Evolutionary conservation across 2,888 invertebrate genomes (phyloP), one percentile per base, ranked within the genome.

Genomic region (Limnephilus rhombicus): DNA sequence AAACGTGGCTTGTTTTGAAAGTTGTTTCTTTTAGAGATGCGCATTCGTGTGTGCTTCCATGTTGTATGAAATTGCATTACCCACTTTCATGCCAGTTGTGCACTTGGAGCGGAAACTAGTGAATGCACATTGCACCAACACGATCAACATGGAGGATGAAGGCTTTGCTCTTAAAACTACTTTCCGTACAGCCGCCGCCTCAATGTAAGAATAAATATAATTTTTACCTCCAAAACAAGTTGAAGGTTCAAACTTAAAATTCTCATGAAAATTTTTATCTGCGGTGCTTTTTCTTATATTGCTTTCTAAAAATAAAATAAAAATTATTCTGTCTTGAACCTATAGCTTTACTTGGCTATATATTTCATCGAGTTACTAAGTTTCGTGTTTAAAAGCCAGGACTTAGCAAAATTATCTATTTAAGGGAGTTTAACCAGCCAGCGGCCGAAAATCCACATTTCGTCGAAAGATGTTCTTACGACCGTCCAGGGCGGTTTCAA

Each of bases 21-120:
- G 89, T 89, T 91, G 29, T 83, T 92, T 85, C 89, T 90, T 92
- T 83, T 85, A 86, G 90, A 92, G 92, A 89, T 90, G 90, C 92
- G 90, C 90, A 90, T 49, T 86, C 90, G 53, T 80, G 91, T 88
- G 90, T 80, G 83, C 91, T 49, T 92, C 82, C 82, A 82, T 89
- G 90, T 92, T 91, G 89, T 85, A 90, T 89, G 90, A 92, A 92
- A 92, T 91, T 92, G 92, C 91, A 92, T 92, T 92, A 92, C 88
- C 92, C 90, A 90, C 85, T 91, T 91, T 91, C 89, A 90, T 86
- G 86, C 85, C 31, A 41, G 88, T 81, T 92, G 92, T 86, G 90
- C 81, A 81, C 85, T 86, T 81, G 45, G 53, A 91, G 41, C 80
- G 85, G 86, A 80, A 91, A 91, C 80, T 83, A 31, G 34, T 85